Conservation (phyloP, 2,113 vertebrate species). For the Gadus macrocephalus region DNA sequence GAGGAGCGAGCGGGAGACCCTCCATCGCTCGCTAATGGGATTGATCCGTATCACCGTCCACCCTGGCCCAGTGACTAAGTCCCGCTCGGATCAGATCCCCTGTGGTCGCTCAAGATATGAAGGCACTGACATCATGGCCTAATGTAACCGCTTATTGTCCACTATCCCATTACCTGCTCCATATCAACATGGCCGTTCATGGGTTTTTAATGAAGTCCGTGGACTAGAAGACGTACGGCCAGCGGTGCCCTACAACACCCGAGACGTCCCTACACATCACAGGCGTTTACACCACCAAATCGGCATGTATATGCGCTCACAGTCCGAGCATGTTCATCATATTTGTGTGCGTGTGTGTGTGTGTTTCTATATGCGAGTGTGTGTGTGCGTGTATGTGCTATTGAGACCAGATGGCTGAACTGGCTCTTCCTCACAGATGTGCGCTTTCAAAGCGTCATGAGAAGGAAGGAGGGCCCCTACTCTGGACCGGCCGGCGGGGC, state of each 20-base stretch:
- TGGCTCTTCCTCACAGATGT: slow-evolving; percentile 37
- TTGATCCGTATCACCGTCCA: background rate
- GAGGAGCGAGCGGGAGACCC: slow-evolving; percentile 21
- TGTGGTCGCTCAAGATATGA: background rate
- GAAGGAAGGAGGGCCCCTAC: slow-evolving; percentile 41
- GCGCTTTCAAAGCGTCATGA: slow-evolving; percentile 44
- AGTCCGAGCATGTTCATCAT: too few relatives aligned
- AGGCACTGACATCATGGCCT: background rate
- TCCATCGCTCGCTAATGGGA: slow-evolving; percentile 24
- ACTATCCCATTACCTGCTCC: too few relatives aligned
- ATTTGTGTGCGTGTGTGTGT: background rate
- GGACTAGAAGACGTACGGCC: too few relatives aligned
- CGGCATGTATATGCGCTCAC: too few relatives aligned
- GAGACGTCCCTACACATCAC: too few relatives aligned
- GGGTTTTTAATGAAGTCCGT: too few relatives aligned
- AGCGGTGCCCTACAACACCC: too few relatives aligned
- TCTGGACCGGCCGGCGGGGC: slow-evolving; percentile 24
- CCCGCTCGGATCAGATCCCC: background rate
- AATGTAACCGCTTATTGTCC: slow-evolving; percentile 8
- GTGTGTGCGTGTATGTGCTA: background rate
- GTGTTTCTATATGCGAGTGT: too few relatives aligned
- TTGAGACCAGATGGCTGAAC: slow-evolving; percentile 55
- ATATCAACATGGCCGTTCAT: too few relatives aligned
- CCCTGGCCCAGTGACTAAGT: background rate
- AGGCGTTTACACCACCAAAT: too few relatives aligned